phyloP scores from a whole-genome alignment of 2,113 vertebrate species.

The Gasterosteus aculeatus region DNA sequence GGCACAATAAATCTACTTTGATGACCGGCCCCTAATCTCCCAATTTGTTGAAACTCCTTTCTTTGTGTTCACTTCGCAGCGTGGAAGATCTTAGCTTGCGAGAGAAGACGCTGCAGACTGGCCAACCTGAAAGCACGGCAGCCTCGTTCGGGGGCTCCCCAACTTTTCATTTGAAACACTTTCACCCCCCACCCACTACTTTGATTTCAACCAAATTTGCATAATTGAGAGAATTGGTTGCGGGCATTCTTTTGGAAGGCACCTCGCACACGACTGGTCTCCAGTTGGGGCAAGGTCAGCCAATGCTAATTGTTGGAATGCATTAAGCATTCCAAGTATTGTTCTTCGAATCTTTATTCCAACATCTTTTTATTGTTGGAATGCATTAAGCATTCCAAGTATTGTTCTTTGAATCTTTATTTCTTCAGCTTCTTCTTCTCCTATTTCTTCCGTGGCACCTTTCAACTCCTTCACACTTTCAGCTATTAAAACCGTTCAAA shows the following conservation, averaged over 20 bases:
- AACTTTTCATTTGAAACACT: conserved; percentile 83
- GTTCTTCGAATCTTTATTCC: too few species aligned
- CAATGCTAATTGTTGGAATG: conserved; percentile 76
- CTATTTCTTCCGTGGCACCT: too few species aligned
- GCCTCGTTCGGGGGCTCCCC: conserved; percentile 41
- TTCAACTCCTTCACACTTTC: too few species aligned
- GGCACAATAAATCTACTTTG: conserved; percentile 92
- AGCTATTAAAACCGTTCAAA: too few species aligned
- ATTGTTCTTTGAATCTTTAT: too few species aligned
- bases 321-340: too few species aligned
- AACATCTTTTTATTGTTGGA: too few species aligned
- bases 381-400: too few species aligned
- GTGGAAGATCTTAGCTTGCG: conserved; percentile 61
- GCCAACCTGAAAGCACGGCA: conserved; percentile 34
- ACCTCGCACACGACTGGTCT: conserved; percentile 80
- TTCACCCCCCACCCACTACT: conserved; percentile 74
- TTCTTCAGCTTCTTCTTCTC: too few species aligned
- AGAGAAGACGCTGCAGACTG: conserved; percentile 36
- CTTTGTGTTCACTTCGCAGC: conserved; percentile 65
- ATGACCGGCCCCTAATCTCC: conserved; percentile 86
- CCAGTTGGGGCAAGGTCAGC: conserved; percentile 83
- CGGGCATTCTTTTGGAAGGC: conserved; percentile 85
- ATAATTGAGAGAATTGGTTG: conserved; percentile 95
- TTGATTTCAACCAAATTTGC: conserved; percentile 91
- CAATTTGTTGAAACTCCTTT: conserved; percentile 80